Conservation (phyloP, 2,888 invertebrate species). For the Synergus itoensis region DNA sequence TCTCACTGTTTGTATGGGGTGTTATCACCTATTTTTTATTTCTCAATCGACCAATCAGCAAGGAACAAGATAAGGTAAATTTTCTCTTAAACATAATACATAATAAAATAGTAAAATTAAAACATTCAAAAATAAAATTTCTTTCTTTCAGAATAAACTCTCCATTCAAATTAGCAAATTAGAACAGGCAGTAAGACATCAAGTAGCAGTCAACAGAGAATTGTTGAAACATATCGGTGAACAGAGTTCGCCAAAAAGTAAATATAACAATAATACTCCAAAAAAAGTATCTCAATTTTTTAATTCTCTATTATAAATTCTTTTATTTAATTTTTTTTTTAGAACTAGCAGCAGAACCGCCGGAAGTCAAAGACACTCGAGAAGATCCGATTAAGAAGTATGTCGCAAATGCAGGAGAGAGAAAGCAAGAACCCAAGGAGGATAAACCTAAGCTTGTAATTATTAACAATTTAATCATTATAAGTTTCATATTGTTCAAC, state of each 20-base stretch:
- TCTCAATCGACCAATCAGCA: slow-evolving; percentile 77
- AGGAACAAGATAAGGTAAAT: slow-evolving; percentile 68
- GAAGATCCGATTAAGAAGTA: background rate
- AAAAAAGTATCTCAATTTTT: background rate
- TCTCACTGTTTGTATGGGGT: slow-evolving; percentile 80
- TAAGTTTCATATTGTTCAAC: no score
- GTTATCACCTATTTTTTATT: slow-evolving; percentile 80
- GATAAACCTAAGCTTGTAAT: background rate
- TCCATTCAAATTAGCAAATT: slow-evolving; percentile 67
- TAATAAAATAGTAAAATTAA: slow-evolving; percentile 15
- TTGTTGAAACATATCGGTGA: slow-evolving; percentile 64
- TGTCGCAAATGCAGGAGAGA: background rate
- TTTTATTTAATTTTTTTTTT: background rate
- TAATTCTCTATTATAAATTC: background rate
- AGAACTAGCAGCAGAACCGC: background rate
- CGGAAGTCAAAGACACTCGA: background rate
- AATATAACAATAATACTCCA: slow-evolving; percentile 43
- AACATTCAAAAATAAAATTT: slow-evolving; percentile 8
- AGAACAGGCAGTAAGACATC: slow-evolving; percentile 65
- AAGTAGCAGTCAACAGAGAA: slow-evolving; percentile 67
- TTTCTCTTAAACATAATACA: background rate
- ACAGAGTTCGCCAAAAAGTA: slow-evolving; percentile 61
- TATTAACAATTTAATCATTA: background rate
- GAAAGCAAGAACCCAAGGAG: background rate
- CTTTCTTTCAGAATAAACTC: slow-evolving; percentile 61